These are phyloP conservation scores for Drosophila tristis DNA, from an alignment of 1,140 invertebrate genomes.

Conservation along the genomic window DNA sequence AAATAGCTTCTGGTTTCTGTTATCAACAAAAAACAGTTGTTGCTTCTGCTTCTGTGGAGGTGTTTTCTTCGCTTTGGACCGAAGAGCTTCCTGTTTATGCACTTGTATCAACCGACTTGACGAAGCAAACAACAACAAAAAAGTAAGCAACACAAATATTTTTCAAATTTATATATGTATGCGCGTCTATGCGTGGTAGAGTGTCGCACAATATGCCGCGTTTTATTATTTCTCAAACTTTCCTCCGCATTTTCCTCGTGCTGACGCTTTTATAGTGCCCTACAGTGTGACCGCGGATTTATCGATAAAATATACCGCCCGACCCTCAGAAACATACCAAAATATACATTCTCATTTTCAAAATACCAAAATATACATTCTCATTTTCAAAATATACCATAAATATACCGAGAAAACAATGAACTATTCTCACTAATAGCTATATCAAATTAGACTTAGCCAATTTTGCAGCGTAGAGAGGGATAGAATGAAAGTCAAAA, in stretches of 20 bases:
- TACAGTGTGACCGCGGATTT: conserved; percentile 7
- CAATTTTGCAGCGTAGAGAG: too few relatives aligned
- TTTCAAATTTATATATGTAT: conserved; percentile 47
- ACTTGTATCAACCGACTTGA: conserved; percentile 60
- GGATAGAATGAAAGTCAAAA: too few relatives aligned
- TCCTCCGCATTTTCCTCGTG: conserved; percentile 66
- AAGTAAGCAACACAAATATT: conserved; percentile 27
- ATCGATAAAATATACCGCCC: too few relatives aligned
- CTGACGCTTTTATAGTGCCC: conserved; percentile 64
- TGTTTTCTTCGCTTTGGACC: conserved; percentile 16
- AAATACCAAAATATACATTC: too few relatives aligned
- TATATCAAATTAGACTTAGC: too few relatives aligned
- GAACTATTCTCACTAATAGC: too few relatives aligned
- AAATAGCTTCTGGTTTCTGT: too few relatives aligned
- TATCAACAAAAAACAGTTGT: conserved; percentile 4
- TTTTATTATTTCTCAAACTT: conserved; percentile 57
- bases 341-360: too few relatives aligned
- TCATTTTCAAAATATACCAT: too few relatives aligned
- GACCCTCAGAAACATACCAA: too few relatives aligned
- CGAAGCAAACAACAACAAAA: conserved; percentile 63
- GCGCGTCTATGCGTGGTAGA: conserved; percentile 10
- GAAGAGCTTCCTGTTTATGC: conserved; percentile 43
- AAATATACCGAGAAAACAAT: not conserved
- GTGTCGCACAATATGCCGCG: conserved; percentile 59
- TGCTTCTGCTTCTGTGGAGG: not conserved